Evolutionary conservation across 2,113 vertebrate species (phyloP).

Genomic region (Ovibos moschatus): DNA sequence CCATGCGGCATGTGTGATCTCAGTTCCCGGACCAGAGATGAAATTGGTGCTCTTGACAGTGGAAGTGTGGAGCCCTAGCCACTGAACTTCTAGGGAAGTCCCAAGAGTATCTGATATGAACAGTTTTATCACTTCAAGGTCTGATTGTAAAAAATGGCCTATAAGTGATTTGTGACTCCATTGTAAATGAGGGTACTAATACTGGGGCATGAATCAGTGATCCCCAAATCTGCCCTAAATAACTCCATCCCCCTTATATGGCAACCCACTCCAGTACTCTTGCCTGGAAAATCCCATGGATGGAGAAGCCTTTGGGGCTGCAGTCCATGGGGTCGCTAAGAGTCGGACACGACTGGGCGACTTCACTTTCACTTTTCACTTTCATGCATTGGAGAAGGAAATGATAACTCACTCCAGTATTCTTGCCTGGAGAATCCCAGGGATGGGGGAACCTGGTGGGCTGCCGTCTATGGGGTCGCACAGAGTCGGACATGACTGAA

Average conservation of each 20-base stretch:
- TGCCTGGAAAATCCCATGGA: too few relatives aligned
- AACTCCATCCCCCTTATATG: background rate
- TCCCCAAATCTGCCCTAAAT: background rate
- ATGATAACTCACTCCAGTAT: background rate
- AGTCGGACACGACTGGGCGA: fast-evolving
- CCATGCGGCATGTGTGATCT: background rate
- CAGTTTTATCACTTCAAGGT: background rate
- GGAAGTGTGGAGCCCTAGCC: background rate
- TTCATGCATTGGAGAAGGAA: too few relatives aligned
- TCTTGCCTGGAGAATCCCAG: background rate
- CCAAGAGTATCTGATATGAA: background rate
- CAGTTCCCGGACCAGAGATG: background rate
- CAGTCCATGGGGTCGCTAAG: too few relatives aligned
- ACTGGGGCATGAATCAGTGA: background rate
- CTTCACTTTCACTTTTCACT: too few relatives aligned
- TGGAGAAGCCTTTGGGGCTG: too few relatives aligned
- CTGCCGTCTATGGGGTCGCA: background rate
- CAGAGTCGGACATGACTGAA: background rate
- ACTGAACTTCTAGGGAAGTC: background rate
- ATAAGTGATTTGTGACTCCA: background rate
- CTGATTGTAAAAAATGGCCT: background rate
- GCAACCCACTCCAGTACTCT: too few relatives aligned
- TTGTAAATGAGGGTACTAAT: background rate
- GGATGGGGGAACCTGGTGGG: background rate
- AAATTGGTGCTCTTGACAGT: background rate